Evolutionary conservation across 2,888 invertebrate species (phyloP), one percentile per base, ranked within the genome.

Genomic region (Ametastegia equiseti): DNA sequence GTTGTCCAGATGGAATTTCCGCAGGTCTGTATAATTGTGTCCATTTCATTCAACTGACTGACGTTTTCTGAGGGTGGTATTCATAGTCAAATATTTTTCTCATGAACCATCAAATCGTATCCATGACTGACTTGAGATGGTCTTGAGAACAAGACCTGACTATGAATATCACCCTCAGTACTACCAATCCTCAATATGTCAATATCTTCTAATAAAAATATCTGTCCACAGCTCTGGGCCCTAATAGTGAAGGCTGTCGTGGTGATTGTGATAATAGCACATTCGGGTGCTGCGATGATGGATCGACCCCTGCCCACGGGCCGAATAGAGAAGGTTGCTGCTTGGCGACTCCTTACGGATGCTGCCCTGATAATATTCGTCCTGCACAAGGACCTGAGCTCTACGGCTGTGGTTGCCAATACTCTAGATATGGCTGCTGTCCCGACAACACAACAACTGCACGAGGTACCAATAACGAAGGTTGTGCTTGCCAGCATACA

Each of bases 271-370:
- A 94, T 36, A 93, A 93, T 1, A 94, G 95, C 39, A 93, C 94
- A 0, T 96, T 95, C 90, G 98, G 98, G 4, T 99, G 99, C 90
- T 99, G 99, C 88, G 94, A 95, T 1, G 98, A 99, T 89, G 95
- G 94, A 2, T 92, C 94, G 86, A 97, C 97, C 0, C 95, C 97
- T 0, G 97, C 98, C 1, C 97, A 97, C 88, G 99, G 98, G 1
- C 95, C 95, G 0, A 94, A 94, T 85, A 92, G 94, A 63, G 97
- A 97, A 91, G 98, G 98, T 0, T 97, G 97, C 89, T 97, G 97
- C 87, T 91, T 97, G 71, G 93, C 93, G 36, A 93, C 94, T 2
- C 92, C 93, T 3, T 96, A 93, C 89, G 97, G 98, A n/a, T 99
- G 98, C 92, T 99, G 98, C 87, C 96, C 96, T 0, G 98, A 99